Evolutionary conservation across 1,140 invertebrate genomes (phyloP).

Genomic region (Acromyrmex echinatior): DNA sequence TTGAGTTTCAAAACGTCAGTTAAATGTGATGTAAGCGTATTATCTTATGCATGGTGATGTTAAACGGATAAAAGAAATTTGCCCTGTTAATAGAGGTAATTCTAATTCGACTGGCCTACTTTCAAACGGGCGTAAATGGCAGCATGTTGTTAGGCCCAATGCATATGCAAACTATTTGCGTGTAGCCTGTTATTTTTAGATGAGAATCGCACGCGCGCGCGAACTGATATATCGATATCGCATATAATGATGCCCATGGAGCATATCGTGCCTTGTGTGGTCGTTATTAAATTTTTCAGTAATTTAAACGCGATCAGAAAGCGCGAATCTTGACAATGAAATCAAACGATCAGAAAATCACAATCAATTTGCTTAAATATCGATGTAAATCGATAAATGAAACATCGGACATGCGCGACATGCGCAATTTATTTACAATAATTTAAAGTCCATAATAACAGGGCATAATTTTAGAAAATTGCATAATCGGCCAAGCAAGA

Average conservation of each 20-base stretch:
- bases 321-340: background rate
- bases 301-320: background rate
- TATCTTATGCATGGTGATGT: background rate
- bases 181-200: slow-evolving; percentile 71
- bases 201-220: slow-evolving; percentile 42
- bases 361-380: no score
- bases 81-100: slow-evolving; percentile 20
- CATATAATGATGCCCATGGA: slow-evolving; percentile 25
- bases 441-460: background rate
- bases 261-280: background rate
- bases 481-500: background rate
- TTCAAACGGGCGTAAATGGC: slow-evolving; percentile 63
- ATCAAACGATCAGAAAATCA: background rate
- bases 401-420: background rate
- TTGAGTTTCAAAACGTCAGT: background rate
- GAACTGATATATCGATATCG: slow-evolving; percentile 27
- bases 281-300: slow-evolving; percentile 44
- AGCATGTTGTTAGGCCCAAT: slow-evolving; percentile 66
- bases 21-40: background rate
- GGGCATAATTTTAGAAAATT: background rate
- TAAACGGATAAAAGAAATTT: slow-evolving; percentile 17
- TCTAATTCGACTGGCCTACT: slow-evolving; percentile 67
- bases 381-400: background rate
- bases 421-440: background rate
- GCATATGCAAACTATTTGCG: slow-evolving; percentile 72